phyloP scores from a whole-genome alignment of 1,140 invertebrate genomes.

The Micrasema minimum region DNA sequence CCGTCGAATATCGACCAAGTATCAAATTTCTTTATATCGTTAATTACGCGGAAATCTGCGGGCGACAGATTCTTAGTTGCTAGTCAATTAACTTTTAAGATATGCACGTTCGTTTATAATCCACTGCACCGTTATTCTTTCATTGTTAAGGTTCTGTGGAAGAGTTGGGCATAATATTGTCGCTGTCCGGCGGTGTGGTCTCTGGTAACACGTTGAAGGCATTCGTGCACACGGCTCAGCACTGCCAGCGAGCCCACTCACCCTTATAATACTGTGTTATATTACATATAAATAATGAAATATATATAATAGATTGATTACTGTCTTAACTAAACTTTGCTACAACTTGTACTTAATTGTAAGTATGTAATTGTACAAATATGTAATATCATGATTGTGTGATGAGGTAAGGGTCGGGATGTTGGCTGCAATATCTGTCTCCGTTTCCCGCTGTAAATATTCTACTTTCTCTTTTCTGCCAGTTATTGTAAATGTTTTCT shows the following conservation, averaged over 20 bases:
- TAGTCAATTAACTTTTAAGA: constrained; percentile 70
- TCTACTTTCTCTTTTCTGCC: constrained; percentile 12
- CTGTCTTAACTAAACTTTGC: constrained; percentile 68
- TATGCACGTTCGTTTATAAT: constrained; percentile 70
- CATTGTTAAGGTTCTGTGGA: constrained; percentile 64
- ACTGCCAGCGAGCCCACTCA: no score
- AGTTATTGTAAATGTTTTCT: constrained; percentile 30
- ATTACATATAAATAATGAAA: constrained; percentile 32
- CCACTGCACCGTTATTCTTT: constrained; percentile 66
- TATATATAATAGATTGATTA: constrained; percentile 65
- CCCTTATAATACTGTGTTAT: constrained; percentile 52
- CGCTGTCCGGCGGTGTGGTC: no score
- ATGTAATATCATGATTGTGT: constrained; percentile 60
- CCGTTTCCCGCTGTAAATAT: constrained; percentile 18
- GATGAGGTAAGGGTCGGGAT: constrained; percentile 8
- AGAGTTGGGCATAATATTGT: constrained; percentile 62
- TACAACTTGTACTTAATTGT: constrained; percentile 71
- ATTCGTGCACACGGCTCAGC: constrained; percentile 40
- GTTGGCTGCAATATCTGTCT: no score
- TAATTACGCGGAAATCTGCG: constrained; percentile 58
- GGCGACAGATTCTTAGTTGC: constrained; percentile 67
- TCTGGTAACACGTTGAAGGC: constrained; percentile 24
- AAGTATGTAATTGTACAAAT: constrained; percentile 68
- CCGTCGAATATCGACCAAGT: constrained; percentile 38
- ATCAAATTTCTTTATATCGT: constrained; percentile 41